Evolutionary conservation across 2,797 vertebrate species (phyloP).

Genomic region (Urosaurus nigricauda): DNA sequence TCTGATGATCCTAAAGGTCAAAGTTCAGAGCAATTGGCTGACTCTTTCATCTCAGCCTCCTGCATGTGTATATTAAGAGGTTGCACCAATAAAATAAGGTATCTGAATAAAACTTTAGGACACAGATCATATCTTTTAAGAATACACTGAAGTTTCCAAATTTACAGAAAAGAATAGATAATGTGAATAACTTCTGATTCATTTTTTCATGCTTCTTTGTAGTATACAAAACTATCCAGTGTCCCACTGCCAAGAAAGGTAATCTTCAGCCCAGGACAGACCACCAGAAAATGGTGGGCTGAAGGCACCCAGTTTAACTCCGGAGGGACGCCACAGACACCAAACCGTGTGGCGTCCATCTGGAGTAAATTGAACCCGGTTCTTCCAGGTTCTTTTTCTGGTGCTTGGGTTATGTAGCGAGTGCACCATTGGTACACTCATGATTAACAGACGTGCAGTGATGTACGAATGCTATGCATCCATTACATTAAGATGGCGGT

Average conservation of each 20-base stretch:
- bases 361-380: no score
- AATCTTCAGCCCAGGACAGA: no score
- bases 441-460: no score
- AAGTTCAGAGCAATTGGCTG: background rate
- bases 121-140: background rate
- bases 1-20: constrained; percentile 1
- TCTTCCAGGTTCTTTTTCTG: no score
- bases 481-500: no score
- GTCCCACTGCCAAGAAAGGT: background rate
- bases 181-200: background rate
- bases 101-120: background rate
- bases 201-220: background rate
- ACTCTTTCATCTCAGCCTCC: background rate
- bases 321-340: no score
- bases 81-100: background rate
- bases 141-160: background rate
- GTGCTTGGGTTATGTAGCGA: no score
- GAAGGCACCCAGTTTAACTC: no score
- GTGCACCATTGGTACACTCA: no score
- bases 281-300: no score
- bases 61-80: constrained; percentile 6
- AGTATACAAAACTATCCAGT: background rate
- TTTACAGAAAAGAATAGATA: background rate
- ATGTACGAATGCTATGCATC: no score
- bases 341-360: no score